Conservation (phyloP, 2,797 vertebrate genomes). For the Macropus fuliginosus region DNA sequence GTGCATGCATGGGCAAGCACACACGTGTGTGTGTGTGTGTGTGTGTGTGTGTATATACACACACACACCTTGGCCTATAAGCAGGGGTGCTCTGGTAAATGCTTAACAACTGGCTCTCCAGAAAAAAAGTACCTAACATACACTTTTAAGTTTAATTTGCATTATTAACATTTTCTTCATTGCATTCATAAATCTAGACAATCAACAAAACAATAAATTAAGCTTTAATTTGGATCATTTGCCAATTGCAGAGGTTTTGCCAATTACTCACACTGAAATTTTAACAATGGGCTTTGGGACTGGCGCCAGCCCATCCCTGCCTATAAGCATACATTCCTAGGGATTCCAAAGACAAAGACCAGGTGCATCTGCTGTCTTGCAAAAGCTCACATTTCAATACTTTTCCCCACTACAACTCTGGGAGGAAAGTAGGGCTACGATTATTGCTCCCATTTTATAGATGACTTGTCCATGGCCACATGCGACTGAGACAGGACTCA, state of each 20-base stretch:
- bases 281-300: background rate
- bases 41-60: background rate
- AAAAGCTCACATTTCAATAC: background rate
- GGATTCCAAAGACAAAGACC: background rate
- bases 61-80: background rate
- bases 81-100: background rate
- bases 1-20: too few species aligned
- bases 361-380: background rate
- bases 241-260: background rate
- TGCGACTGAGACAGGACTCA: background rate
- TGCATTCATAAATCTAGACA: background rate
- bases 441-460: background rate
- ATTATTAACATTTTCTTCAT: background rate
- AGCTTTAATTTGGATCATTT: background rate
- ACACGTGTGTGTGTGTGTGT: too few species aligned
- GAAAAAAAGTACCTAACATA: background rate
- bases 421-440: background rate
- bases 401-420: background rate
- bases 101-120: background rate
- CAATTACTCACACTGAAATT: background rate
- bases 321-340: background rate
- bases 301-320: background rate
- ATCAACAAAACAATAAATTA: background rate
- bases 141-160: background rate
- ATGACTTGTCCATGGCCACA: background rate